Evolutionary conservation across 2,888 invertebrate genomes (phyloP), one percentile per base, ranked within the genome.

Genomic region (Epirrita christyi): DNA sequence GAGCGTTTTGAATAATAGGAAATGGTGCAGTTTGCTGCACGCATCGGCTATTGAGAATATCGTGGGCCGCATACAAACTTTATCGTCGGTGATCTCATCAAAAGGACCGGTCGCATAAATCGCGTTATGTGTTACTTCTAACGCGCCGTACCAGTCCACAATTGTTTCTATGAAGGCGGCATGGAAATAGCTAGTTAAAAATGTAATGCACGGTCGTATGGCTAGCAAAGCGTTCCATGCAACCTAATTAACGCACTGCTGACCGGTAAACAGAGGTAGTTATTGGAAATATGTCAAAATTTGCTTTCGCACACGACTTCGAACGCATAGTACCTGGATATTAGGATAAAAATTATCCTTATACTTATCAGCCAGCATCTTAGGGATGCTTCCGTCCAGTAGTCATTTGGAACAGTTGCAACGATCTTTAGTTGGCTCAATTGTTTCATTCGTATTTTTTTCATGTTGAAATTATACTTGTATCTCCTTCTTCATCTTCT

Each of bases 131-230:
- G 88, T 90, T 93, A 89, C 83, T 83, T 88, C 87, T 93, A 89
- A 90, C 92, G 85, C 84, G 80, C 88, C 85, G 91, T 88, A 81
- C 88, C 89, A 84, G 85, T 87, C 88, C 76, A 84, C 93, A 86
- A 93, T 93, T 89, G 89, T 88, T 86, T 86, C 88, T 92, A 88
- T 93, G 93, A 93, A 93, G 84, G 86, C 87, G 78, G 93, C 92
- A 84, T 88, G 84, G 85, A 86, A 88, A 89, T 88, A 81, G 84
- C 83, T 78, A 77, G 82, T 86, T 86, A 82, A 81, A 78, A 71
- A 68, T 64, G 59, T 71, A 70, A 74, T 74, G 73, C 67, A 73
- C 68, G 64, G 63, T 51, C 58, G 63, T 71, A 68, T 72, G 69
- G 61, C 60, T 57, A 64, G 63, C 66, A 73, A 71, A 70, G 70